Base-by-base conservation (phyloP, 1,140 invertebrate species). In the Ruditapes philippinarum region DNA sequence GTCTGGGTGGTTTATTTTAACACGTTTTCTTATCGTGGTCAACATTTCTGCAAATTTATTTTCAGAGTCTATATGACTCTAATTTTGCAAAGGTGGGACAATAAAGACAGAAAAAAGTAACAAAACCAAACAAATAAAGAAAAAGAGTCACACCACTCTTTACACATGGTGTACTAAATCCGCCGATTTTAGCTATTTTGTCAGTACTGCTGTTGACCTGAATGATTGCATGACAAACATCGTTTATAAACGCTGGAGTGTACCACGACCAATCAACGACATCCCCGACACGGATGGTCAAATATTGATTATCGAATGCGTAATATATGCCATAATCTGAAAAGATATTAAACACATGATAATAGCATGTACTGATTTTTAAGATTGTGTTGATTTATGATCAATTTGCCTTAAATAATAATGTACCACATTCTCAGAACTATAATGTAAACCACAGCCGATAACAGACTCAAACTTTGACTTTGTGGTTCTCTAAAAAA, bases 231-330 rank as follows among this genome's bases (percentile, higher is more conserved):
- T 89, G 90, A n/a, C 36, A 85, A 19, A 91, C 74, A 60, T 87
- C 68, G n/a, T 57, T 86, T 0, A 92, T 79, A 62, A 88, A 93
- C 14, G 14, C 40, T 3, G 89, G 91, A 1, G 84, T 91, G n/a
- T 73, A 54, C 94, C 94, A 95, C 3, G 22, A 14, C 93, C 93
- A 95, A 12, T 25, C 60, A 5, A 95, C 93, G 14, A 60, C 86
- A 68, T 94, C 94, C 9, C 94, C 93, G 38, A 89, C 86, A 4
- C 80, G 79, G 2, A 94, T 54, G 1, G 60, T 28, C 38, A 91
- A 11, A 22, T 88, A 73, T 19, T 68, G 76, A 17, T 89, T 81
- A 1, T 92, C 84, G 87, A 86, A 94, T 45, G 82, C 91, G 74
- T 92, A 93, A 31, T 82, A 91, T 9, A 62, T 51, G 2, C 89